Percentiles rank a stretch among this genome's conserved stretches.
These are phyloP conservation scores for Sterrhoptilus dennistouni DNA, from an alignment of 2,113 vertebrate species.

Conservation along the genomic window DNA sequence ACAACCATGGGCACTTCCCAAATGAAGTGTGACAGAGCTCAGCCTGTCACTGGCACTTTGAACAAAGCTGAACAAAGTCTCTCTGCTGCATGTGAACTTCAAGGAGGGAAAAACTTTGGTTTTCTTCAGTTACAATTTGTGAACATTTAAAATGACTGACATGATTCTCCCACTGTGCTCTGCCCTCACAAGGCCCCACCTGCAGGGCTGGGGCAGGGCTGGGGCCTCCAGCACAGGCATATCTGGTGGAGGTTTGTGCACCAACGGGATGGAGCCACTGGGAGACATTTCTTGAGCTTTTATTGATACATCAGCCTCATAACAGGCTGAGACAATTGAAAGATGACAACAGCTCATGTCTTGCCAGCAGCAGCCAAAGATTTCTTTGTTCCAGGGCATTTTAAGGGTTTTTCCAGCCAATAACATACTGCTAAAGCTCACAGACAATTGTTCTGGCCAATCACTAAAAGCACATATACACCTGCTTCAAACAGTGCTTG, in stretches of 20 bases:
- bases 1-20: not conserved
- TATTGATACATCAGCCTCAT: too few relatives aligned
- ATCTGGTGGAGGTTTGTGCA: too few relatives aligned
- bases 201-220: not conserved
- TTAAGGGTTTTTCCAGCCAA: not conserved
- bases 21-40: not conserved
- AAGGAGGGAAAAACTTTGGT: not conserved
- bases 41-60: not conserved
- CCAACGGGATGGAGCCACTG: too few relatives aligned
- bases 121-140: not conserved
- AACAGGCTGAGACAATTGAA: not conserved
- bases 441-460: not conserved
- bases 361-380: not conserved
- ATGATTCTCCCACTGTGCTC: too few relatives aligned
- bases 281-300: too few relatives aligned
- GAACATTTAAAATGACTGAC: not conserved
- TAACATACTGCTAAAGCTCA: not conserved
- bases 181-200: not conserved
- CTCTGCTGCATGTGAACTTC: not conserved
- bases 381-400: not conserved
- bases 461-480: not conserved
- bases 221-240: not conserved
- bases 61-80: not conserved
- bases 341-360: not conserved
- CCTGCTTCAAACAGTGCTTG: not conserved